Evolutionary conservation across 2,797 vertebrate genomes (phyloP), one percentile per base, ranked within the genome.

Genomic region (Pampus argenteus): DNA sequence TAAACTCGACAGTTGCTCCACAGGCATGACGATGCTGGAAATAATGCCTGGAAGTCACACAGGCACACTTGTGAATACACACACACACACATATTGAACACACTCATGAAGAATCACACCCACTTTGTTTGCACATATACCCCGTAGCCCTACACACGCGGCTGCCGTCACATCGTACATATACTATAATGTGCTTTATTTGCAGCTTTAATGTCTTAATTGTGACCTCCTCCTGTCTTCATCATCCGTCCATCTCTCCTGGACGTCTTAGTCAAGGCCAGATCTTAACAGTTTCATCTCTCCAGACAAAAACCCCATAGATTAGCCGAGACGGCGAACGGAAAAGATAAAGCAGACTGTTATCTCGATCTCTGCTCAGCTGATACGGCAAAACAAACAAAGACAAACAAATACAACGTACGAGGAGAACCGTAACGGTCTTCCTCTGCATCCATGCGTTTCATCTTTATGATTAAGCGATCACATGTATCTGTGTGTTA

Each of bases 301-400:
- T 70, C 15, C 65, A 76, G 71, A 82, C 76, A 76, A 66, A 82
- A 71, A n/a, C n/a, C 60, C 65, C 54, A 79, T 60, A 85, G 80
- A 85, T 86, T 49, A 68, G 23, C 58, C 9, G 56, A 77, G 78
- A 79, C 58, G 67, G 66, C 4, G 13, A 74, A 67, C 17, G 9
- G 62, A 47, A 44, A 44, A 84, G 74, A 84, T 81, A 70, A 71
- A 4, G 48, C 40, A 2, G 14, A 9, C 47, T 63, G 63, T 74
- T 82, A 84, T 81, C 79, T 79, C 1, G 22, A 79, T 79, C 49
- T 50, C 63, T 55, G 54, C 63, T n/a, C 26, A 42, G 50, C 69
- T 45, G 62, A 76, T 65, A 29, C 26, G 74, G 44, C 47, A 20
- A 54, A 10, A 42, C 38, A 63, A 28, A 20, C n/a, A 49, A 20